Percentiles rank a stretch among this genome's conserved stretches.
Evolutionary conservation across 2,888 invertebrate genomes (phyloP).

Genomic region (Epistrophella euchroma): DNA sequence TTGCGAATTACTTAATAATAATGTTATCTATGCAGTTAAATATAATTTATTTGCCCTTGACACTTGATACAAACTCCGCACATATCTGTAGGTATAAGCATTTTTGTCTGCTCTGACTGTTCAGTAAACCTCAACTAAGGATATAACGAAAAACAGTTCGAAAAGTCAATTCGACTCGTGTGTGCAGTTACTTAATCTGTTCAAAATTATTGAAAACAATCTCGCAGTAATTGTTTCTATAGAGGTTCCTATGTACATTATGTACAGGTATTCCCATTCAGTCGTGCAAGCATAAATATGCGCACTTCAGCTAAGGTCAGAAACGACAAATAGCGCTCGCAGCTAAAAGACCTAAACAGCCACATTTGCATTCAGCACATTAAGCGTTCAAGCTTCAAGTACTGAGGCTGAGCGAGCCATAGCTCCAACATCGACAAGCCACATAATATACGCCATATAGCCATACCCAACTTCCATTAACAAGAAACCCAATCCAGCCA

Average conservation of each 20-base stretch:
- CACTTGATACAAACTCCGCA: slow-evolving; percentile 6
- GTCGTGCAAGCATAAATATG: slow-evolving; percentile 64
- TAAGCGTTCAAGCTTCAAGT: slow-evolving; percentile 37
- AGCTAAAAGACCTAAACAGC: slow-evolving; percentile 60
- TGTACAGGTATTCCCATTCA: slow-evolving; percentile 24
- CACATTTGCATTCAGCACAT: slow-evolving; percentile 70
- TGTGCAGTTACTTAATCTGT: slow-evolving; percentile 67
- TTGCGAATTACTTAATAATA: slow-evolving; percentile 18
- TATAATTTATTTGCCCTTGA: slow-evolving; percentile 48
- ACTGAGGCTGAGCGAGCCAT: slow-evolving; percentile 3
- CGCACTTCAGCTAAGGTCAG: slow-evolving; percentile 65
- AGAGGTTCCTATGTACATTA: neutral
- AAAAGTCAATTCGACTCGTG: slow-evolving; percentile 52
- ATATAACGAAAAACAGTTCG: slow-evolving; percentile 47
- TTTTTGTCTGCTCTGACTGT: neutral
- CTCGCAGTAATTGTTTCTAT: slow-evolving; percentile 65
- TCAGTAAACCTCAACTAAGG: slow-evolving; percentile 11
- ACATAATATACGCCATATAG: slow-evolving; percentile 35
- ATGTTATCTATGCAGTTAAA: neutral
- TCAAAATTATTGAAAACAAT: slow-evolving; percentile 70
- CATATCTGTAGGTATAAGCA: neutral
- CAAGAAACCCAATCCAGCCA: slow-evolving; percentile 54
- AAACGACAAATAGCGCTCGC: slow-evolving; percentile 69
- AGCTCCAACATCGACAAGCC: slow-evolving; percentile 1
- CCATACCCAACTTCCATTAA: slow-evolving; percentile 54